Percentiles rank a stretch among this genome's conserved stretches.
These are phyloP conservation scores for Phocoena phocoena DNA, from an alignment of 2,113 vertebrate species.

Conservation along the genomic window DNA sequence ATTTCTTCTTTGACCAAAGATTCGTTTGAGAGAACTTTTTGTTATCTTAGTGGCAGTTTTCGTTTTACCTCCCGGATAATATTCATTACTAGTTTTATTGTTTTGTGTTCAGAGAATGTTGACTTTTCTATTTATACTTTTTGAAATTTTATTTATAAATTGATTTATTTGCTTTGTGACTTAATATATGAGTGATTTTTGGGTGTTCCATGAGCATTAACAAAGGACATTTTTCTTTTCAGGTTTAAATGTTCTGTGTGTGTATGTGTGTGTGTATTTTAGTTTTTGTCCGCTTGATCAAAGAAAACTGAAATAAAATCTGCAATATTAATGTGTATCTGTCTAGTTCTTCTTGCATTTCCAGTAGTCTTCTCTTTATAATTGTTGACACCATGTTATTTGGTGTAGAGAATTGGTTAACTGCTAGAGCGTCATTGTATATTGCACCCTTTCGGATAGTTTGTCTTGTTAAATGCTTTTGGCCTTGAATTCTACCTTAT, in stretches of 20 bases:
- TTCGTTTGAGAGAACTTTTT: not conserved
- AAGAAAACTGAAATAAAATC: not conserved
- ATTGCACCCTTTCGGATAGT: not conserved
- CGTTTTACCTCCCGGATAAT: not conserved
- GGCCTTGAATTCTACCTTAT: not conserved
- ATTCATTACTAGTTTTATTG: not conserved
- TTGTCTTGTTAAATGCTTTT: not conserved
- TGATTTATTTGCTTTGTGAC: not conserved
- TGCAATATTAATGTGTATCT: not conserved
- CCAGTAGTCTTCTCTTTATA: not conserved
- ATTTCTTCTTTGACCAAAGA: not conserved
- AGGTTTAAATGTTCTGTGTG: not conserved
- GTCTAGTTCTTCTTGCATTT: not conserved
- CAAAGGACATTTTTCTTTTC: not conserved
- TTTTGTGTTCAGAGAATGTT: not conserved
- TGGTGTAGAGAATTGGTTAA: not conserved
- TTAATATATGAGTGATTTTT: not conserved
- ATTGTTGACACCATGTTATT: not conserved
- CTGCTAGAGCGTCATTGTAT: not conserved
- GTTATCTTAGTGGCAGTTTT: not conserved
- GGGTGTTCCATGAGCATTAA: not conserved
- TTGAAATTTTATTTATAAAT: not conserved
- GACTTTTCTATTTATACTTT: not conserved
- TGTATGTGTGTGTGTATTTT: not conserved
- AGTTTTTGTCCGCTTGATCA: not conserved